Evolutionary conservation across 2,113 vertebrate genomes (phyloP), one percentile per base, ranked within the genome.

Genomic region (Colinus virginianus): DNA sequence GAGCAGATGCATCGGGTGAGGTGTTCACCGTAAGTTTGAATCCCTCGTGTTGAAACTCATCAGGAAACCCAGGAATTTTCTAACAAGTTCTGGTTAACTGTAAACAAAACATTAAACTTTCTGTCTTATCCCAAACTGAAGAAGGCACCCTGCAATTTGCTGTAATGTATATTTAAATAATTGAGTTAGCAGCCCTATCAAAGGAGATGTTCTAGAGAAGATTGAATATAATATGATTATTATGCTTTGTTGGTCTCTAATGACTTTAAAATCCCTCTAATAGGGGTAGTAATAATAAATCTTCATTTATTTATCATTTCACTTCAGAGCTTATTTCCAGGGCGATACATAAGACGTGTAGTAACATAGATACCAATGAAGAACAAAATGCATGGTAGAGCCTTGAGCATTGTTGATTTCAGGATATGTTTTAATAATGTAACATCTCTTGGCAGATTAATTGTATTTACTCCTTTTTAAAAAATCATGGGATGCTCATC

Each of bases 311-410:
- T 94, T 79, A 72, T 94, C 82, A 58, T 96, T 94, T 81, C n/a
- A 80, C 86, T 94, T 95, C 92, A 87, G 90, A 97, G 69, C 58
- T 95, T 82, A 95, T 96, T 95, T 96, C 89, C 89, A 87, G 75
- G 42, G 85, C 66, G 75, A 77, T 95, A 48, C 23, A 21, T 94
- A 90, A 94, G 70, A 78, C 21, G 72, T 70, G 5, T 81, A 90
- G 89, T 91, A 89, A 84, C 49, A 46, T 94, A 95, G 92, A 95
- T 95, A 90, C 78, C 76, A 64, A 1, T 67, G 46, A 94, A 80
- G 82, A 90, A 51, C 78, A 90, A 94, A 91, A 96, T 95, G 51
- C 78, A 5, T 46, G 76, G 20, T 25, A 67, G 64, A 92, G 40
- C 63, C 64, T 74, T 72, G 42, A 79, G 78, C 2, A 3, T 49